phyloP scores from a whole-genome alignment of 2,797 vertebrate species.

The Nyctibius grandis region DNA sequence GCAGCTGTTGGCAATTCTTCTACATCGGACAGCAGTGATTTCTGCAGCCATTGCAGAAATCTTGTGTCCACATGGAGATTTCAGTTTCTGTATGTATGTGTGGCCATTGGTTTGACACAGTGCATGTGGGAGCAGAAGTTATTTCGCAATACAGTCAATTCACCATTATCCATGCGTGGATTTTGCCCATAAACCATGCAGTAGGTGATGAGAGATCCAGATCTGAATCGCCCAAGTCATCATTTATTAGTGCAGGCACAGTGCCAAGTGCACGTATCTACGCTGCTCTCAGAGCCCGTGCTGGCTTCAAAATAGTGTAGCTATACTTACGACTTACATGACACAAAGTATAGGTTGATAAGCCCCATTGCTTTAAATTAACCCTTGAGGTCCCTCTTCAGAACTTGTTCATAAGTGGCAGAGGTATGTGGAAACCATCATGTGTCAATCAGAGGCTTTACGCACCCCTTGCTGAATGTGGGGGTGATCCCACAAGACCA shows the following conservation, averaged over 20 bases:
- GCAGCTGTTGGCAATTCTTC: neutral
- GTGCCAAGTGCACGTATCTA: neutral
- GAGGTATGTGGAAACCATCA: neutral
- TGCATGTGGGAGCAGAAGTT: neutral
- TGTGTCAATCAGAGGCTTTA: neutral
- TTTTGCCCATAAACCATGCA: neutral
- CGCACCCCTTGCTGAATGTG: neutral
- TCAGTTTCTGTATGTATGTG: neutral
- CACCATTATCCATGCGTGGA: neutral
- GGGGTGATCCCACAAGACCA: neutral
- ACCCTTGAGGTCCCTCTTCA: neutral
- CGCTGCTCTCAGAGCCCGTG: neutral
- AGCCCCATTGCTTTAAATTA: neutral
- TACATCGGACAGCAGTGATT: neutral
- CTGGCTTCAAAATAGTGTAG: neutral
- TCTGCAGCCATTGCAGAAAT: neutral
- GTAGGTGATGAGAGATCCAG: neutral
- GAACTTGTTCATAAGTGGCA: neutral
- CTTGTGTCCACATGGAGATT: neutral
- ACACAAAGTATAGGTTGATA: neutral
- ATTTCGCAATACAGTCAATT: neutral
- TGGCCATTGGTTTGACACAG: neutral
- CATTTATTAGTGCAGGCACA: neutral
- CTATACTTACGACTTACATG: accelerated
- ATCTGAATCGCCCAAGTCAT: neutral